These are phyloP conservation scores for Tupiocoris notatus DNA, from an alignment of 2,888 invertebrate genomes.

Conservation along the genomic window DNA sequence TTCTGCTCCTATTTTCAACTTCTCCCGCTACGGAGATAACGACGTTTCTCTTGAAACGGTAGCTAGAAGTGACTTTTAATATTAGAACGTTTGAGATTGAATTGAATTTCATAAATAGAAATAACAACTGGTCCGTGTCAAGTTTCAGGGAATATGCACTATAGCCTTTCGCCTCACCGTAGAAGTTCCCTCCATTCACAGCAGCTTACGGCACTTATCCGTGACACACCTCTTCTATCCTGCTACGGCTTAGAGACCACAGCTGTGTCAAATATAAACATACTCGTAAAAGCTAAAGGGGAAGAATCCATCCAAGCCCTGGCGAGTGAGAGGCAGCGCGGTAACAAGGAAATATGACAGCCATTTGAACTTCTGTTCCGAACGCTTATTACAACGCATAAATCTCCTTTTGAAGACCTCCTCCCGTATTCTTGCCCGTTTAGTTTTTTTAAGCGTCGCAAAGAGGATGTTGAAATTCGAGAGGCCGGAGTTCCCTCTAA, in stretches of 20 bases:
- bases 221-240: background rate
- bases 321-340: background rate
- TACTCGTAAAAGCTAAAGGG: constrained; percentile 29
- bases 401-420: constrained; percentile 11
- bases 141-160: background rate
- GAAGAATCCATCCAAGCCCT: constrained; percentile 1
- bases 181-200: background rate
- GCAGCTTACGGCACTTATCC: background rate
- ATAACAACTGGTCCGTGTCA: background rate
- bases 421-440: background rate
- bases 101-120: background rate
- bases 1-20: too few relatives aligned
- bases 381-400: constrained; percentile 23
- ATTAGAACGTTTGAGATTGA: background rate
- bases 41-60: too few relatives aligned
- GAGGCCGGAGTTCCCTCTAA: background rate
- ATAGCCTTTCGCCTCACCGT: background rate
- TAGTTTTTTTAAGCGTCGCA: background rate
- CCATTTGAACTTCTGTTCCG: constrained; percentile 28
- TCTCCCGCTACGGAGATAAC: too few relatives aligned
- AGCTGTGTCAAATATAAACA: constrained; percentile 40
- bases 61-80: too few relatives aligned
- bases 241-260: background rate
- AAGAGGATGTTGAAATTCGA: background rate
- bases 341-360: constrained; percentile 32